Percentiles rank a stretch among this genome's conserved stretches.
phyloP scores from a whole-genome alignment of 2,888 invertebrate genomes.

The Prosapia bicincta region DNA sequence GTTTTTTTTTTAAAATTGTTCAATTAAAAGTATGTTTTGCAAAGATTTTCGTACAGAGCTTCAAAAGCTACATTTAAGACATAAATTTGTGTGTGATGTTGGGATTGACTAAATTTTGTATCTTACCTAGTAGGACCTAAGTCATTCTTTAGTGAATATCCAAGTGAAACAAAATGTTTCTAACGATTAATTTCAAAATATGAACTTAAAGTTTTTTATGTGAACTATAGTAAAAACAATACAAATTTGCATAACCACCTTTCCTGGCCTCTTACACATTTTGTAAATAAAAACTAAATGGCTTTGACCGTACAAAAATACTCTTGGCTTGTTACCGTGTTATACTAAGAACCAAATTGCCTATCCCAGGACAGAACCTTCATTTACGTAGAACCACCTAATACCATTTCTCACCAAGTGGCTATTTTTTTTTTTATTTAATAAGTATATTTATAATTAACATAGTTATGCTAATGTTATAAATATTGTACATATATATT shows the following conservation, averaged over 20 bases:
- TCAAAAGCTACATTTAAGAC: too few species aligned
- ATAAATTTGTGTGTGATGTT: too few species aligned
- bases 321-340: background rate
- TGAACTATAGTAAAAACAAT: too few species aligned
- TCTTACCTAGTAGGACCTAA: too few species aligned
- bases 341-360: background rate
- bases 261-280: background rate
- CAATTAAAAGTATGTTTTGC: too few species aligned
- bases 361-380: background rate
- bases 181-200: too few species aligned
- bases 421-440: background rate
- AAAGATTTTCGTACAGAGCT: too few species aligned
- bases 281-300: background rate
- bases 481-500: background rate
- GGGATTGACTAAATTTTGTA: too few species aligned
- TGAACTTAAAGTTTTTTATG: too few species aligned
- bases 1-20: too few species aligned
- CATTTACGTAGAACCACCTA: background rate
- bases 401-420: background rate
- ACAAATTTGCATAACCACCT: background rate
- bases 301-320: background rate
- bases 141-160: too few species aligned
- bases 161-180: too few species aligned
- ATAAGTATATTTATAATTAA: background rate
- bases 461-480: background rate